phyloP scores from a whole-genome alignment of 23 tunicate species.

The Styela clava region DNA sequence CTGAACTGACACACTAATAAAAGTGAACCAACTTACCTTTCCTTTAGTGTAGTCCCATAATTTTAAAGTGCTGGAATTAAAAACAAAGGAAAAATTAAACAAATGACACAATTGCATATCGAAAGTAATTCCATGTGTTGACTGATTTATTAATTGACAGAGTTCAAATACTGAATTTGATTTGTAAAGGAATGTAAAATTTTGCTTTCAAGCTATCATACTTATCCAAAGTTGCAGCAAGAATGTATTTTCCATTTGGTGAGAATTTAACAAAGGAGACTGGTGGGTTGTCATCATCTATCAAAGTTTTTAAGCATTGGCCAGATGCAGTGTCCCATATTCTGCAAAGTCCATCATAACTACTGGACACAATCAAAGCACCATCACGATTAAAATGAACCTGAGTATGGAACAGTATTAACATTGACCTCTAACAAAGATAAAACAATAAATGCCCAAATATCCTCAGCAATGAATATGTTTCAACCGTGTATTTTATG shows the following conservation, averaged over 20 bases:
- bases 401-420: no score
- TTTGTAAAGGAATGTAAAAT: no score
- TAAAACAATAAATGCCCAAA: no score
- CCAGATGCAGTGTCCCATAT: slow-evolving; percentile 97
- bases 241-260: slow-evolving; percentile 96
- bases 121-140: no score
- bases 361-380: slow-evolving; percentile 82
- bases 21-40: no score
- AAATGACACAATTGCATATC: no score
- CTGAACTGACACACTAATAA: no score
- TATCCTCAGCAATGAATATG: background rate
- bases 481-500: background rate
- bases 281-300: slow-evolving; percentile 95
- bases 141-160: no score
- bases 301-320: slow-evolving; percentile 90
- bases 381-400: slow-evolving; percentile 97
- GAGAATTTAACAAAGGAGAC: slow-evolving; percentile 94
- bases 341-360: slow-evolving; percentile 93
- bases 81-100: background rate
- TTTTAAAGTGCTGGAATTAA: slow-evolving; percentile 78
- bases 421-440: no score
- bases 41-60: slow-evolving; percentile 98
- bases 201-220: no score
- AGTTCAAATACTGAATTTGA: no score
- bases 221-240: slow-evolving; percentile 95